Conservation (phyloP, 2,113 vertebrate species). For the Pao palembangensis region DNA sequence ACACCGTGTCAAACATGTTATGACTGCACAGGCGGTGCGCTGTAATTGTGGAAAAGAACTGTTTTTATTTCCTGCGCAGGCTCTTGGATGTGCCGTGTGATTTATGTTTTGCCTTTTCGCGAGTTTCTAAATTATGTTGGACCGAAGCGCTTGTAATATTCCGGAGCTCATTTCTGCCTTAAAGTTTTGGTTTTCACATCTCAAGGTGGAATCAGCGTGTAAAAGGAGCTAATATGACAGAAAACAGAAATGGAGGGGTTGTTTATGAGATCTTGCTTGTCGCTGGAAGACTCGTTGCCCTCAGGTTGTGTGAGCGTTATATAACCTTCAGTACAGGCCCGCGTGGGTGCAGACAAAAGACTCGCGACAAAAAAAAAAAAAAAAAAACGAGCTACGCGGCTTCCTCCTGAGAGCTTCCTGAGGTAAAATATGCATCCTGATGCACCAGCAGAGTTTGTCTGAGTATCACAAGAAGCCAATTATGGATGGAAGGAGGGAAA, state of each 20-base stretch:
- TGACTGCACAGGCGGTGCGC: constrained; percentile 8
- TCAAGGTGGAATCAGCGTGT: constrained; percentile 32
- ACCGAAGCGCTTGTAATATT: constrained; percentile 17
- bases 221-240: constrained; percentile 49
- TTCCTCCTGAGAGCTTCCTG: constrained; percentile 36
- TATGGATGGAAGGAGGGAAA: not conserved
- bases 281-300: constrained; percentile 40
- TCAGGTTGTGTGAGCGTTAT: constrained; percentile 48
- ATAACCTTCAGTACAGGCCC: constrained; percentile 47
- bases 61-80: constrained; percentile 46
- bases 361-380: constrained; percentile 17
- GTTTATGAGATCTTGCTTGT: constrained; percentile 54
- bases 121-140: constrained; percentile 20
- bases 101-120: constrained; percentile 32
- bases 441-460: constrained; percentile 15
- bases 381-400: constrained; percentile 9
- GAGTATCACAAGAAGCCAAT: constrained; percentile 28
- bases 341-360: constrained; percentile 45
- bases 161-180: constrained; percentile 29
- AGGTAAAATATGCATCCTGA: constrained; percentile 22
- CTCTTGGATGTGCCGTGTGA: constrained; percentile 16
- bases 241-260: constrained; percentile 44
- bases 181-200: constrained; percentile 34
- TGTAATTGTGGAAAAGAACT: constrained; percentile 29
- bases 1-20: not conserved